Base-by-base conservation (phyloP, 2,113 vertebrate genomes). In the Naja naja region DNA sequence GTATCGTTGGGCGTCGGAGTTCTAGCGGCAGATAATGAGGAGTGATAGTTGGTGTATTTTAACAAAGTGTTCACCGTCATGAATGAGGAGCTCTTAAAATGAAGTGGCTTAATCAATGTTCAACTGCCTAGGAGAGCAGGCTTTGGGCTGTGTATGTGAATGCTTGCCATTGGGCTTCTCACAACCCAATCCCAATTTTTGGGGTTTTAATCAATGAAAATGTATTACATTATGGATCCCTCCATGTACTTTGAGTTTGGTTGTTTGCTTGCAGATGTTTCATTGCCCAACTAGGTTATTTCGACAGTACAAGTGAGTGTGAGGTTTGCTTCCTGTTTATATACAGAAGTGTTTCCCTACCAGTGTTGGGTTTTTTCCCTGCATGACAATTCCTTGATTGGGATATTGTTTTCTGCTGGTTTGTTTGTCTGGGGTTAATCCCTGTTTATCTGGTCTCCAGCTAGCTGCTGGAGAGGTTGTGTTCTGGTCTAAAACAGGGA, bases 11-110 rank as follows among this genome's bases (percentile, higher is more conserved):
- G 58, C 14, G 5, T 47, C 54, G 91, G 45, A 74, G 86, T 92
- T 92, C n/a, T 87, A 20, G 58, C 54, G 5, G n/a, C 22, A 55
- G 91, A 88, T 92, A 92, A 92, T 74, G 91, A 92, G 58, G 60
- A 92, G 86, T 88, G 86, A 92, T 69, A 2, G 85, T 92, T 54
- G 91, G 47, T 88, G 39, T 69, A 74, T 92, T 27, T 60, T 69
- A 92, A 43, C 47, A 43, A 88, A 92, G 86, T 53, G 23, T 74
- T 88, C 39, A 39, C 58, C 22, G 14, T 74, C 86, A 54, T 92
- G 88, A 88, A 88, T 92, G 88, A 88, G 86, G 58, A 88, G 47
- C 91, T 53, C 85, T 39, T 88, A 34, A 43, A 81, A 92, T 60
- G 53, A 92, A 49, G 53, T 74, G 86, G 58, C 58, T 92, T 69